Evolutionary conservation across 2,113 vertebrate genomes (phyloP), one percentile per base, ranked within the genome.

Genomic region (Sorex araneus): DNA sequence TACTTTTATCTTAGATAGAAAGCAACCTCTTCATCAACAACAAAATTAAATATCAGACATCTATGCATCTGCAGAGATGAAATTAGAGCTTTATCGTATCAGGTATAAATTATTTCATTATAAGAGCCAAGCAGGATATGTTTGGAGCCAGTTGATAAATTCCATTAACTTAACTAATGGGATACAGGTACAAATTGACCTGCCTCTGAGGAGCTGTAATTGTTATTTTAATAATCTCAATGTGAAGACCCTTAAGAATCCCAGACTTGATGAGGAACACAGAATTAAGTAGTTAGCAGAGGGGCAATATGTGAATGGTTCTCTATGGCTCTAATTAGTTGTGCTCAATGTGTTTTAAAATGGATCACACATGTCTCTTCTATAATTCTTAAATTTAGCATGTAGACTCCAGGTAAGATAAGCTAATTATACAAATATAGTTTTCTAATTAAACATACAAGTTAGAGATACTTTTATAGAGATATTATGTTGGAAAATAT

Each of bases 351-450:
- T 73, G 77, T 78, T 76, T 50, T 4, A 57, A 63, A 57, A 74
- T 36, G 2, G 0, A n/a, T 75, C 16, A 36, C 8, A 40, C 19
- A 57, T 2, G 1, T 19, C 13, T 64, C 50, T 86, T 28, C 9
- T 36, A 9, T 77, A 23, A 89, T 7, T 36, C 1, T 67, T 21
- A 83, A 63, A 64, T 28, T 12, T 1, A 75, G 36, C 8, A 3
- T 12, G 0, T 12, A 84, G 47, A 25, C 36, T 64, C 50, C 15
- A 89, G 54, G 57, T 76, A 95, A 87, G 60, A 73, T 57, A 74
- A 89, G 25, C 18, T 64, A 73, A 76, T 74, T 81, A 91, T 32
- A 78, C 15, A 94, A 43, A 76, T 83, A 85, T 28, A 19, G 82
- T n/a, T 36, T 71, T 9, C 71, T 83, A 82, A 47, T 8, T 36